phyloP scores from a whole-genome alignment of 2,113 vertebrate species.

The Fulica atra region DNA sequence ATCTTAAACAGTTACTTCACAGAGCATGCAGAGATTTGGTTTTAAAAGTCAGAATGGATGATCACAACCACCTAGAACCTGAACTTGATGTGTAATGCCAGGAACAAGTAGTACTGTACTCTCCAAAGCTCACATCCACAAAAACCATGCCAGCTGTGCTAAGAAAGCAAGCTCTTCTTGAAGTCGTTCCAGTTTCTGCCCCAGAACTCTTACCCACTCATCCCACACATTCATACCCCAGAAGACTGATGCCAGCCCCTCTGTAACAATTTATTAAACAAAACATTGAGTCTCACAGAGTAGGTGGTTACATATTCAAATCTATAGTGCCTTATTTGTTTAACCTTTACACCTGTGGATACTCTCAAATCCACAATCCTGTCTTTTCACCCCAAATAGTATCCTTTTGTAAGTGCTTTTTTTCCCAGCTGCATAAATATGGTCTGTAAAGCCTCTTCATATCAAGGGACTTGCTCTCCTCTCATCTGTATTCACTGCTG shows the following conservation, averaged over 20 bases:
- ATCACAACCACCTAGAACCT: not conserved
- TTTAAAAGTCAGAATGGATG: not conserved
- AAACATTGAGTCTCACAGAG: accelerated
- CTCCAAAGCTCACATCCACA: not conserved
- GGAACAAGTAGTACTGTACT: not conserved
- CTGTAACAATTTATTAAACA: not conserved
- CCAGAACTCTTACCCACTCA: not conserved
- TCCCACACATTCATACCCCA: not conserved
- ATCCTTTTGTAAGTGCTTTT: not conserved
- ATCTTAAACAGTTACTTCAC: not conserved
- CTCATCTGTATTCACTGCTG: not conserved
- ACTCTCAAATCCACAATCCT: not conserved
- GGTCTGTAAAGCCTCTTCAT: not conserved
- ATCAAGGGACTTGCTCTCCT: not conserved
- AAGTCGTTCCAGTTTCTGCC: not conserved
- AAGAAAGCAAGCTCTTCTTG: not conserved
- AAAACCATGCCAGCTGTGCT: not conserved
- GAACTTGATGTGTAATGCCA: accelerated
- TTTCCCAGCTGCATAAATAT: not conserved
- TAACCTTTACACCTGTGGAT: not conserved
- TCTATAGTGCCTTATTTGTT: not conserved
- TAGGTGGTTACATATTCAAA: not conserved
- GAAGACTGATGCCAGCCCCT: not conserved
- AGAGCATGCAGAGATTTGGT: not conserved
- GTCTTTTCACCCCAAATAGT: not conserved